phyloP scores from a whole-genome alignment of 2,888 invertebrate species.

The Eupithecia subfuscata region DNA sequence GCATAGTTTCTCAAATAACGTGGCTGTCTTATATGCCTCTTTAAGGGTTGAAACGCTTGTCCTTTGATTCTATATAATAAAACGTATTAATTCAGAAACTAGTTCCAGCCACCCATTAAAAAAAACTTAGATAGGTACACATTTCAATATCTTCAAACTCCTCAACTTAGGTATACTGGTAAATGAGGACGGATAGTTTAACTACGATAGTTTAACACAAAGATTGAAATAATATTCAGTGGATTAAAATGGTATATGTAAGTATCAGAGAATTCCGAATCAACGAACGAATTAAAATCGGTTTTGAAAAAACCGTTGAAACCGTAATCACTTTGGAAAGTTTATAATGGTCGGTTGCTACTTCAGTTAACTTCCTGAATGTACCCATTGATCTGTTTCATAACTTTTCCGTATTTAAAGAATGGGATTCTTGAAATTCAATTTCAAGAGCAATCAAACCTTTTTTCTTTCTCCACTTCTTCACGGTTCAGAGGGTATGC shows the following conservation, averaged over 20 bases:
- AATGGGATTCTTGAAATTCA: not conserved
- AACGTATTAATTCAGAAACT: not conserved
- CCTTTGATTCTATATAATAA: not conserved
- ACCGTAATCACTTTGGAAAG: not conserved
- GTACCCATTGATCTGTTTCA: not conserved
- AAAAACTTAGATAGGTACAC: too few species aligned
- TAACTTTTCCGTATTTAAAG: not conserved
- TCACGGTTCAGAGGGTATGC: not conserved
- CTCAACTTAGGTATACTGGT: too few species aligned
- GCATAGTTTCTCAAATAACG: too few species aligned
- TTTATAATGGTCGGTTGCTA: not conserved
- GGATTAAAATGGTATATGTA: too few species aligned
- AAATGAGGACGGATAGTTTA: too few species aligned
- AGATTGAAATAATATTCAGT: too few species aligned
- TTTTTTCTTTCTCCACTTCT: not conserved
- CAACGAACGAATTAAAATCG: not conserved
- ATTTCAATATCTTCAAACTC: too few species aligned
- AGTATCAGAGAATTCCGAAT: too few species aligned
- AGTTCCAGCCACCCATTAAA: too few species aligned
- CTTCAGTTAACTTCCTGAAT: not conserved
- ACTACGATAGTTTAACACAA: too few species aligned
- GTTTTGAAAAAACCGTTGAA: not conserved
- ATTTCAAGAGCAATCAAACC: slow-evolving; percentile 22
- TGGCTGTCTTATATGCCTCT: not conserved
- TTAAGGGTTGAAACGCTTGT: not conserved